Evolutionary conservation across 2,797 vertebrate species (phyloP).

Genomic region (Steatocranus sp.): DNA sequence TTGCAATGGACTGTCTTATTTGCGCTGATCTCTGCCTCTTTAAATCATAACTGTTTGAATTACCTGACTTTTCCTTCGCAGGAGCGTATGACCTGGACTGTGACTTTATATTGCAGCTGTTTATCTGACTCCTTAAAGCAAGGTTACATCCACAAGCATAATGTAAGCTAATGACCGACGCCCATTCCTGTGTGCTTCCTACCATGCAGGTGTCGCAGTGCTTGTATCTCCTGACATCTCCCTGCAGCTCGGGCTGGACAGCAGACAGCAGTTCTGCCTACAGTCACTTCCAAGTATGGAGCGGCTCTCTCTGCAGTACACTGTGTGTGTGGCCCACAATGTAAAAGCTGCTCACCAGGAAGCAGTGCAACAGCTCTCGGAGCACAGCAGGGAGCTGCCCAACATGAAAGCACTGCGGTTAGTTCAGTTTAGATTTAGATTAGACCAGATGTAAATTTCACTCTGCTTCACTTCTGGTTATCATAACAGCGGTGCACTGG

Average conservation of each 20-base stretch:
- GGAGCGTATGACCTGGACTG: neutral
- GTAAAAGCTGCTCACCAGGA: constrained; percentile 75
- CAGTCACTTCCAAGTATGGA: constrained; percentile 72
- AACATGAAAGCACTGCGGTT: constrained; percentile 77
- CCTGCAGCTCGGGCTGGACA: constrained; percentile 80
- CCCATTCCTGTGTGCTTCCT: neutral
- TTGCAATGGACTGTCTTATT: constrained; percentile 2
- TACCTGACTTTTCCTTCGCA: neutral
- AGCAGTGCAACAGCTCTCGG: constrained; percentile 50
- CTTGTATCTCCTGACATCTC: constrained; percentile 75
- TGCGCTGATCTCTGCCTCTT: neutral
- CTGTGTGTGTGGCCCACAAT: constrained; percentile 78
- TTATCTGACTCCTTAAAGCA: neutral
- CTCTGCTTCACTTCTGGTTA: neutral
- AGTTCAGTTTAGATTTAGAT: constrained; percentile 24
- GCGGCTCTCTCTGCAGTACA: constrained; percentile 78
- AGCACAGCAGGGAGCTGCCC: constrained; percentile 67
- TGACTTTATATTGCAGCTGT: neutral
- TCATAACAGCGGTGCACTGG: neutral
- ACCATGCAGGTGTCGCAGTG: constrained; percentile 80
- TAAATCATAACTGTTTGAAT: neutral
- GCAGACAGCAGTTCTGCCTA: constrained; percentile 81
- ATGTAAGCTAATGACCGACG: neutral
- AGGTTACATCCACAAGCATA: neutral
- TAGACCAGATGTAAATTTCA: neutral